phyloP scores from a whole-genome alignment of 2,888 invertebrate genomes.

The Agapostemon virescens region DNA sequence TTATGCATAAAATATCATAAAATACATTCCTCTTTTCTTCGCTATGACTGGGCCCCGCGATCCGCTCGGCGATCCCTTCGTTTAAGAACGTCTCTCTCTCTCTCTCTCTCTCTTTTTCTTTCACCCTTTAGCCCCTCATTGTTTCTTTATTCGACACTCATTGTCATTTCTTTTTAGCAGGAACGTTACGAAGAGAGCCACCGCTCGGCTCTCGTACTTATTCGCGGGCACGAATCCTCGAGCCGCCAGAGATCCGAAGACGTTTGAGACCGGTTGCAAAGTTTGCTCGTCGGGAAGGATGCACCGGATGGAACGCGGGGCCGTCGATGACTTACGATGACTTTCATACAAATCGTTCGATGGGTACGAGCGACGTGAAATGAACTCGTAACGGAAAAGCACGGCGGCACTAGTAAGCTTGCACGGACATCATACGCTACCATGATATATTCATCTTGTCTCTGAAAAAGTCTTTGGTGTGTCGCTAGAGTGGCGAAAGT shows the following conservation, averaged over 20 bases:
- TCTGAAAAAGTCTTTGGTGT: conserved; percentile 42
- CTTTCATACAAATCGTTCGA: conserved; percentile 73
- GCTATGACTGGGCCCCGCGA: conserved; percentile 70
- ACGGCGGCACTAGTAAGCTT: conserved; percentile 80
- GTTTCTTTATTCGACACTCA: not conserved
- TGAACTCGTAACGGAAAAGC: conserved; percentile 68
- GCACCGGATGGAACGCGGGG: conserved; percentile 58
- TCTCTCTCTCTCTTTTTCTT: not conserved
- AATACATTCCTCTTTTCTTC: conserved; percentile 75
- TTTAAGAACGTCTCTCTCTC: not conserved
- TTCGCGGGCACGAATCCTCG: not conserved
- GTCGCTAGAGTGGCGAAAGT: conserved; percentile 57
- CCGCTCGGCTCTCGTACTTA: not conserved
- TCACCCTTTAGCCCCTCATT: too few relatives aligned
- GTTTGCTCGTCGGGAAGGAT: not conserved
- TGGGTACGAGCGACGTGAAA: conserved; percentile 70
- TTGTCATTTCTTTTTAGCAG: not conserved
- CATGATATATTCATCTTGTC: conserved; percentile 59
- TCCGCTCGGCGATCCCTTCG: conserved; percentile 55
- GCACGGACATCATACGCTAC: conserved; percentile 79
- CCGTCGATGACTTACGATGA: conserved; percentile 68
- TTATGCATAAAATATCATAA: conserved; percentile 77
- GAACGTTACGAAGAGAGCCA: not conserved
- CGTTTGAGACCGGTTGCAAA: not conserved
- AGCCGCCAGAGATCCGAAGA: not conserved